Conservation (phyloP, 2,888 invertebrate species). For the Dynastes maya region DNA sequence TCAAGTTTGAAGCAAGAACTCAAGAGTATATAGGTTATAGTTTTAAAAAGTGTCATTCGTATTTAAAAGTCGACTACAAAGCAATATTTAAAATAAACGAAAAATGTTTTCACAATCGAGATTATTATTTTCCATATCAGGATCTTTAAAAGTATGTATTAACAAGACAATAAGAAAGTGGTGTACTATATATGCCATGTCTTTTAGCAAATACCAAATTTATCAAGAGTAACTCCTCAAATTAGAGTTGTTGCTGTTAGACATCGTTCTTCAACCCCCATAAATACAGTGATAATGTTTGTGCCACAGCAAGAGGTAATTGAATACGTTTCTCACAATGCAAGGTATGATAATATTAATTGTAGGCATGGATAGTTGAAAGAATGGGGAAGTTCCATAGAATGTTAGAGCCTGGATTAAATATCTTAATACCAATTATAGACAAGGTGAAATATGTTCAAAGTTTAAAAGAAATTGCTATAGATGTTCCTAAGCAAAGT, state of each 20-base stretch:
- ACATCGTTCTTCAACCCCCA: constrained; percentile 78
- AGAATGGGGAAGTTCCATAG: constrained; percentile 98
- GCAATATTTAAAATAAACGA: constrained; percentile 39
- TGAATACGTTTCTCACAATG: neutral
- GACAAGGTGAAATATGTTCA: constrained; percentile 98
- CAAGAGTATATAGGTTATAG: too few species aligned
- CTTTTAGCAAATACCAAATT: constrained; percentile 52
- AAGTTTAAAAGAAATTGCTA: constrained; percentile 98
- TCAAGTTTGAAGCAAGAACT: too few species aligned
- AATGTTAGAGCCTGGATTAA: constrained; percentile 95
- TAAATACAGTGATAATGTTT: constrained; percentile 96
- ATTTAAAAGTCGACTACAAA: neutral
- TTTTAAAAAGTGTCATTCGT: too few species aligned
- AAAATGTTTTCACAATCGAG: constrained; percentile 71
- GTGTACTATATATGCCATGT: neutral
- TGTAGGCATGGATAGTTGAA: constrained; percentile 96
- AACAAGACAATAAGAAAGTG: constrained; percentile 29
- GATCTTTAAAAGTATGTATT: constrained; percentile 68
- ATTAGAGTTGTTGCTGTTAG: constrained; percentile 60
- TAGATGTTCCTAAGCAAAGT: constrained; percentile 98
- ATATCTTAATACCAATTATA: constrained; percentile 90
- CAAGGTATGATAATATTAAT: constrained; percentile 56
- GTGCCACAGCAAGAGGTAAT: constrained; percentile 98
- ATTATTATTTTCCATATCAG: constrained; percentile 68
- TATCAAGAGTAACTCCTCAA: constrained; percentile 48